phyloP scores from a whole-genome alignment of 1,140 invertebrate species.

The Neocloeon triangulifer region DNA sequence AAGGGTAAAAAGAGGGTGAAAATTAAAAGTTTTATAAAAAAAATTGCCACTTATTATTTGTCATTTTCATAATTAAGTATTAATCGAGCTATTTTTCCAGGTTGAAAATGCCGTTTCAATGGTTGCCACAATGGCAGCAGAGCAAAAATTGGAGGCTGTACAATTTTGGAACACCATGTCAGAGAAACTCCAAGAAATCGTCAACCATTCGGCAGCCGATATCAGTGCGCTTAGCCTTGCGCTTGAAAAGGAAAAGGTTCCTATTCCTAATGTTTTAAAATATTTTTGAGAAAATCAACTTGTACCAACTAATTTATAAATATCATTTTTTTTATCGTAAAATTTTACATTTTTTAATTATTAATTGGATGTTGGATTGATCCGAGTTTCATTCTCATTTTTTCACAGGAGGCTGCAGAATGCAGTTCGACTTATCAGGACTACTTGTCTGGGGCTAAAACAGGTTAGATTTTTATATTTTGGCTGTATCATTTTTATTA shows the following conservation, averaged over 20 bases:
- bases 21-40: no score
- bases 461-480: no score
- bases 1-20: no score
- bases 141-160: constrained; percentile 14
- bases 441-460: neutral
- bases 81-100: constrained; percentile 10
- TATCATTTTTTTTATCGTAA: no score
- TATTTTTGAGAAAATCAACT: no score
- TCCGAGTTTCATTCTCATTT: neutral
- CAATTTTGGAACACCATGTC: constrained; percentile 16
- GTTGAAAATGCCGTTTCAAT: constrained; percentile 14
- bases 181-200: constrained; percentile 15
- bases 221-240: constrained; percentile 12
- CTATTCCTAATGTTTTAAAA: neutral
- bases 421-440: constrained; percentile 1
- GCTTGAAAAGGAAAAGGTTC: constrained; percentile 10
- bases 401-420: constrained; percentile 1
- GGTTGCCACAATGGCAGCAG: constrained; percentile 13
- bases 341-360: no score
- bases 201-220: constrained; percentile 13
- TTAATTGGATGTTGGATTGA: no score
- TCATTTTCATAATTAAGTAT: no score
- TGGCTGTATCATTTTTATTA: no score
- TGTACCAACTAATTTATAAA: no score
- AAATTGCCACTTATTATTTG: no score